Evolutionary conservation across 2,888 invertebrate genomes (phyloP), one percentile per base, ranked within the genome.

Genomic region (Drosophila prostipennis): DNA sequence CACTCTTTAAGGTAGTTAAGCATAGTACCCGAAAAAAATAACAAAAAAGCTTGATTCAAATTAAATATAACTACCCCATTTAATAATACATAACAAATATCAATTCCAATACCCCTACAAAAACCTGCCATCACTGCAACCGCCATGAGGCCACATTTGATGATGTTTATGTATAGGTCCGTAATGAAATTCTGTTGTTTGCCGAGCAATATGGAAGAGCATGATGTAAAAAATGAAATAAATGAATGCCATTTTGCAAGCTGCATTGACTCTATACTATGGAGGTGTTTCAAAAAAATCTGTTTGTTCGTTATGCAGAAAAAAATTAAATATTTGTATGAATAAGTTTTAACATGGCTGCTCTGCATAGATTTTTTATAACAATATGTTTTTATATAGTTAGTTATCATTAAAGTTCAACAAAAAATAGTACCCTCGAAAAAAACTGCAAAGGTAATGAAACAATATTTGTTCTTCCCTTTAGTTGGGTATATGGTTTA

Each of bases 141-240:
- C 45, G 19, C 43, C 32, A 48, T 34, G 39, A 48, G 57, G 43
- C 67, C 43, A 49, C 42, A 36, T 36, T 34, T 40, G 34, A 43
- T 65, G 11, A 53, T 56, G 48, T 55, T 76, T 83, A 80, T 80
- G 76, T 83, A 60, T 76, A 78, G 58, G 61, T n/a, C 64, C 61
- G 72, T 61, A 80, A 81, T 84, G 74, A 77, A 74, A 70, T 77
- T 59, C 40, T 68, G 52, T 42, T 46, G 69, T 42, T 57, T n/a
- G 10, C 36, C 29, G 19, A 37, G 39, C 65, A 37, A 53, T 34
- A 58, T n/a, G 16, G 36, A 23, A 49, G 26, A 10, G 19, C 36
- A 53, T 37, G 49, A 37, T 54, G 45, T 13, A 23, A 52, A 60
- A 54, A 56, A 26, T 19, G 16, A 36, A 42, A 16, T 16, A 43